Base-by-base conservation (phyloP, 1,140 invertebrate genomes). In the Macrobrachium nipponense region DNA sequence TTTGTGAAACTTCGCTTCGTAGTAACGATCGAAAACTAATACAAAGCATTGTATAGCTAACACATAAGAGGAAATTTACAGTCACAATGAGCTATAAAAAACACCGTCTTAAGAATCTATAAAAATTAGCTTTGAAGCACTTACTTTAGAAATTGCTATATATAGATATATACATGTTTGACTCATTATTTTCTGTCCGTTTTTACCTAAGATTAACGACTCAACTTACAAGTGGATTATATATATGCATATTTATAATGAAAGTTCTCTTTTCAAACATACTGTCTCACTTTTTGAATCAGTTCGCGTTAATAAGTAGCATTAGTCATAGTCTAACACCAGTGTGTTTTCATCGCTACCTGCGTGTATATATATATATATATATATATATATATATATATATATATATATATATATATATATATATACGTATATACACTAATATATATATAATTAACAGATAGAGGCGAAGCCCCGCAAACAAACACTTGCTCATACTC, bases 361-460 rank as follows among this genome's bases (percentile, higher is more conserved):
- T 2, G 51, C 12, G 51, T 51, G 8, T 12, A 51, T 51, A 75
- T 75, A 75, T 75, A 44, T 75, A 75, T 75, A 58, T 75, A 58
- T 75, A 58, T 75, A 58, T 75, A 58, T 75, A 58, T 75, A 58
- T 75, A 58, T 75, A 58, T 75, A 58, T 75, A 58, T 43, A 58
- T 43, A 58, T 75, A 58, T 75, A 58, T 75, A 58, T 75, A 58
- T 75, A 58, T 75, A 58, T 75, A 58, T 75, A 58, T 75, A 58
- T 75, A 18, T 43, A n/a, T 75, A 58, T 75, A 58, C 51, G n/a
- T 75, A 58, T 75, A 58, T 44, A 58, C 5, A 58, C n/a, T 44
- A 58, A n/a, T 75, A 58, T 75, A 58, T 75, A 58, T 75, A 58
- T 36, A 36, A 36, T 75, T n/a, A 17, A 58, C 44, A n/a, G 23